Base-by-base conservation (phyloP, 2,113 vertebrate genomes). In the Anhinga rufa region DNA sequence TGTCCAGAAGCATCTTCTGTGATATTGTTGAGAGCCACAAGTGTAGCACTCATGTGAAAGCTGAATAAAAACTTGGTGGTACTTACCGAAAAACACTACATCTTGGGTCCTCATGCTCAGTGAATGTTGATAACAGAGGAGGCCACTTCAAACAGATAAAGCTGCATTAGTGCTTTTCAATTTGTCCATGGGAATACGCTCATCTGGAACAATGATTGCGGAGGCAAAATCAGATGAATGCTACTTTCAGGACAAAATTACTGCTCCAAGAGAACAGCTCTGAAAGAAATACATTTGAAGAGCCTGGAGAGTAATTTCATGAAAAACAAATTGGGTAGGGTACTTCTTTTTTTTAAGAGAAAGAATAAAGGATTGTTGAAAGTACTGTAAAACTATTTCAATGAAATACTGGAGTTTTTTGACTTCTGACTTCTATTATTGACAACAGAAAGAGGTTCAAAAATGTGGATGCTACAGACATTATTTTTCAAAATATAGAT, bases 171-270 rank as follows among this genome's bases (percentile, higher is more conserved):
- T 89, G 93, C 62, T 97, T 98, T 98, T 96, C 97, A 96, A 97
- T 96, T 91, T 95, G 66, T 97, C 93, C 32, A 32, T 95, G 81
- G 91, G 66, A 97, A 97, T 91, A 96, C 2, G 17, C 31, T 97
- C 48, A 88, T 96, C 84, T 95, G 75, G 90, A 97, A 90, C 71
- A 96, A 92, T 82, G 79, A 93, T 61, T 96, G 54, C 65, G 90
- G 83, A 91, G 28, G 42, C 46, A 97, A 96, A 95, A 98, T 97
- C 95, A 96, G 90, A 97, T 92, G 95, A 97, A 95, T 93, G 42
- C 26, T 82, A 44, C 86, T 97, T 96, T 98, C 90, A 96, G 92
- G 93, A 85, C 68, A 96, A 97, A 98, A 98, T 94, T 97, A 95
- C 72, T 96, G 40, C 44, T 95, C 52, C 42, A 95, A 96, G 86